Conservation (phyloP, 1,140 invertebrate species). For the Cydia splendana region DNA sequence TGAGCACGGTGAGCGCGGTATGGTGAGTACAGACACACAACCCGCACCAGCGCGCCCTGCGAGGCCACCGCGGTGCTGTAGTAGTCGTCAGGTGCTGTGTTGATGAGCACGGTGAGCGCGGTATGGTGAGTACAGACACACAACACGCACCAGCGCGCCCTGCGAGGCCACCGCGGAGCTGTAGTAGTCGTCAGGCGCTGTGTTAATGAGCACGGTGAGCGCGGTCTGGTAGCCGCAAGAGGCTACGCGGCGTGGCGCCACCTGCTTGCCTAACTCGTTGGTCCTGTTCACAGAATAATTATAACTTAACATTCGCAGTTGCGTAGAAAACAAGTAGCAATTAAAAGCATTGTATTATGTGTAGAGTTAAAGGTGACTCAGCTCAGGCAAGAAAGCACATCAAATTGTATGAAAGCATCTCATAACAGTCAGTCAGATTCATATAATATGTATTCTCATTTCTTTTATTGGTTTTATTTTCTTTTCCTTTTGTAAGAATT, state of each 20-base stretch:
- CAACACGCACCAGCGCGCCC: conserved; percentile 59
- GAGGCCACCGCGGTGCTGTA: conserved; percentile 68
- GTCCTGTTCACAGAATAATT: conserved; percentile 22
- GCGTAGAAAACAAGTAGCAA: too few species aligned
- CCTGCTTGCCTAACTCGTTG: conserved; percentile 38
- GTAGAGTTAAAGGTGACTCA: too few species aligned
- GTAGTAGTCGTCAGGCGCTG: conserved; percentile 77
- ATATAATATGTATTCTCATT: too few species aligned
- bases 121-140: conserved; percentile 53
- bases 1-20: conserved; percentile 81
- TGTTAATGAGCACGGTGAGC: conserved; percentile 80
- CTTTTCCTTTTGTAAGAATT: too few species aligned
- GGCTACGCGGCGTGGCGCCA: conserved; percentile 77
- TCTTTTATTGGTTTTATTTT: too few species aligned
- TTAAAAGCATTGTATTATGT: too few species aligned
- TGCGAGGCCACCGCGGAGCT: conserved; percentile 62
- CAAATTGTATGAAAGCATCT: too few species aligned
- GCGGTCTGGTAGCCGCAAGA: conserved; percentile 84
- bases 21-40: conserved; percentile 12
- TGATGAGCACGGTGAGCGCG: conserved; percentile 80
- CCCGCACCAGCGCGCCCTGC: conserved; percentile 61
- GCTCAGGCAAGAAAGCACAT: too few species aligned
- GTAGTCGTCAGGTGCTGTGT: conserved; percentile 77
- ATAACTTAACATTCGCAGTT: background rate
- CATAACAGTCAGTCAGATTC: too few species aligned